Percentiles rank a stretch among this genome's conserved stretches.
Evolutionary conservation across 2,113 vertebrate species (phyloP).

Genomic region (Limnothrissa miodon): DNA sequence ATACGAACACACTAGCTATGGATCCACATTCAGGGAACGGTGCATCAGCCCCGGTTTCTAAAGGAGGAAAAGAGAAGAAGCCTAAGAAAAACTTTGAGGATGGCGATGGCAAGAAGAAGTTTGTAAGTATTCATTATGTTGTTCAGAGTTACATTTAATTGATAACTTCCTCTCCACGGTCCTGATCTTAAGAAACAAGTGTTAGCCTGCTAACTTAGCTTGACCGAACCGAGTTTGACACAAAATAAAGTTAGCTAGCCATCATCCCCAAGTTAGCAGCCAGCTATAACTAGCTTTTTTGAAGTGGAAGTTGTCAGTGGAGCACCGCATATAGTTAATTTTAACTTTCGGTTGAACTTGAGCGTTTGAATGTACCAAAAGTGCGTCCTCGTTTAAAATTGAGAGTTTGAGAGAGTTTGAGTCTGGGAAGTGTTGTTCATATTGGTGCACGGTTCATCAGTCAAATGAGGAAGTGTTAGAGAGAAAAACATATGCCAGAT

Average conservation of each 20-base stretch:
- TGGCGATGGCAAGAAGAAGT: constrained; percentile 76
- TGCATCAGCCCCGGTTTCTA: constrained; percentile 63
- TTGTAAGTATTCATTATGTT: constrained; percentile 65
- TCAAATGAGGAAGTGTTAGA: neutral
- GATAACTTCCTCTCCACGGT: neutral
- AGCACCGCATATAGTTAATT: neutral
- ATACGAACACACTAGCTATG: constrained; percentile 57
- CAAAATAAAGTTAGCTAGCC: neutral
- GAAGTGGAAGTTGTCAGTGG: neutral
- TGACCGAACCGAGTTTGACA: neutral
- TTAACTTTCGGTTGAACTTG: too few species aligned
- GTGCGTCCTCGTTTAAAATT: neutral
- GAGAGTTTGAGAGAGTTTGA: neutral
- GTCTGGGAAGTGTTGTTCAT: neutral
- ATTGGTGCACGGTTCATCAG: neutral
- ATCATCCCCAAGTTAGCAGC: neutral
- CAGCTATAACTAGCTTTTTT: neutral
- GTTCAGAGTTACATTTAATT: neutral
- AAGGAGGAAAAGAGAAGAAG: constrained; percentile 73
- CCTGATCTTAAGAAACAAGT: neutral
- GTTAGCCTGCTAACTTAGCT: constrained; percentile 2
- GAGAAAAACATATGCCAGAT: neutral
- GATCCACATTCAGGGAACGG: constrained; percentile 64
- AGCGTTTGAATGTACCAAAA: too few species aligned
- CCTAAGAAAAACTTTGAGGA: constrained; percentile 73